Percentiles rank a stretch among this genome's conserved stretches.
Conservation (phyloP, 2,113 vertebrate species). For the Noturus placidus region DNA sequence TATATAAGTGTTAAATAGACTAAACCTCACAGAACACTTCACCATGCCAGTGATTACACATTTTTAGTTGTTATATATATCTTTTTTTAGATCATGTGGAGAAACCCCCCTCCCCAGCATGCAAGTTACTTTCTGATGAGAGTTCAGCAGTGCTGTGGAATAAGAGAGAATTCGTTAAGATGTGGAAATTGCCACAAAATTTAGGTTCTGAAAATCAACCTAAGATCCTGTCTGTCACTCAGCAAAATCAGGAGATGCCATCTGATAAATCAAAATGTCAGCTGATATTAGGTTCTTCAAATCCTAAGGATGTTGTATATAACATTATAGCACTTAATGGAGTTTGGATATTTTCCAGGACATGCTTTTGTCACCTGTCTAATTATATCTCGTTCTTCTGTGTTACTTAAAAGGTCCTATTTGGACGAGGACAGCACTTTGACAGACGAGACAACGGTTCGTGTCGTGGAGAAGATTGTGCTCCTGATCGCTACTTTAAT, state of each 20-base stretch:
- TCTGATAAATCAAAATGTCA: neutral
- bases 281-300: neutral
- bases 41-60: neutral
- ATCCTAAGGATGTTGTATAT: neutral
- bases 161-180: neutral
- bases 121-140: neutral
- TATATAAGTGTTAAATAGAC: neutral
- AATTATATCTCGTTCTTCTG: conserved; percentile 34
- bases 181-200: neutral
- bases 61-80: neutral
- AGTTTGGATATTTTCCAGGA: neutral
- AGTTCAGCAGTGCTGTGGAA: neutral
- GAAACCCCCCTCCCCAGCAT: neutral
- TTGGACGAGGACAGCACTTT: conserved; percentile 78
- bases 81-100: neutral
- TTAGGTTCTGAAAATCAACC: neutral
- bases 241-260: neutral
- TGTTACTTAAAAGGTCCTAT: conserved; percentile 70
- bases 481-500: conserved; percentile 67
- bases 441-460: conserved; percentile 79
- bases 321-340: neutral
- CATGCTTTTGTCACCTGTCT: conserved; percentile 18
- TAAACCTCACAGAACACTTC: neutral
- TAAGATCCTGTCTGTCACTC: neutral
- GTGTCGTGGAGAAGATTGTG: conserved; percentile 73